Evolutionary conservation across 2,797 vertebrate genomes (phyloP).

Genomic region (Acanthornis magna): DNA sequence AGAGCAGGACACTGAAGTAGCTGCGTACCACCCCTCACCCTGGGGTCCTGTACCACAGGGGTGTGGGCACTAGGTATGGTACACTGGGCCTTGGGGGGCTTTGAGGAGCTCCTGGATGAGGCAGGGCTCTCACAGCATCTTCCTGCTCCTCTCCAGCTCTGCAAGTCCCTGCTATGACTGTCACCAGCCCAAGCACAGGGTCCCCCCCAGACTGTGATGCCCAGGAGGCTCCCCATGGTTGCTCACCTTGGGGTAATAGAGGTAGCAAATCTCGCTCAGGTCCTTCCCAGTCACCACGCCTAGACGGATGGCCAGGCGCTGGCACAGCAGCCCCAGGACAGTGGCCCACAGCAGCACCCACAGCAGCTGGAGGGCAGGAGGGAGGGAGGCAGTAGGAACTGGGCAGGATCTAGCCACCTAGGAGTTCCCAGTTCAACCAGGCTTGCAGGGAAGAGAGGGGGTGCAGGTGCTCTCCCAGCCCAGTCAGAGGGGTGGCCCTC

Average conservation of each 20-base stretch:
- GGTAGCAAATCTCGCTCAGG: conserved; percentile 73
- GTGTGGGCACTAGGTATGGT: too few species aligned
- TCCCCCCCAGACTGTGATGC: neutral
- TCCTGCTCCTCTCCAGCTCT: neutral
- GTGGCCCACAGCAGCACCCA: conserved; percentile 82
- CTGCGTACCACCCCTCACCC: neutral
- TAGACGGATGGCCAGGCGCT: conserved; percentile 77
- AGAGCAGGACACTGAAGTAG: neutral
- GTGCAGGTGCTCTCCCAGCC: neutral
- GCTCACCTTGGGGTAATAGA: conserved; percentile 81
- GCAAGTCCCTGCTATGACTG: neutral
- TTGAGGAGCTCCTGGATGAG: neutral
- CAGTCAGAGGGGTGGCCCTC: neutral
- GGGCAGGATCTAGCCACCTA: rapidly evolving
- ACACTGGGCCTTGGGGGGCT: rapidly evolving
- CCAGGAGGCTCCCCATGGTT: rapidly evolving
- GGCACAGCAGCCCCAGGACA: conserved; percentile 75
- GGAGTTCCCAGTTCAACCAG: neutral
- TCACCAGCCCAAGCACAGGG: neutral
- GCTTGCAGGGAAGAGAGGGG: neutral
- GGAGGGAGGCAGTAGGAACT: neutral
- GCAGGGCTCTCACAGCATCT: neutral
- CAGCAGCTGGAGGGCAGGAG: conserved; percentile 67
- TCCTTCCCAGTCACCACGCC: conserved; percentile 79
- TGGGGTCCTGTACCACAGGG: rapidly evolving